phyloP scores from a whole-genome alignment of 2,113 vertebrate genomes.

The Lampris incognitus region DNA sequence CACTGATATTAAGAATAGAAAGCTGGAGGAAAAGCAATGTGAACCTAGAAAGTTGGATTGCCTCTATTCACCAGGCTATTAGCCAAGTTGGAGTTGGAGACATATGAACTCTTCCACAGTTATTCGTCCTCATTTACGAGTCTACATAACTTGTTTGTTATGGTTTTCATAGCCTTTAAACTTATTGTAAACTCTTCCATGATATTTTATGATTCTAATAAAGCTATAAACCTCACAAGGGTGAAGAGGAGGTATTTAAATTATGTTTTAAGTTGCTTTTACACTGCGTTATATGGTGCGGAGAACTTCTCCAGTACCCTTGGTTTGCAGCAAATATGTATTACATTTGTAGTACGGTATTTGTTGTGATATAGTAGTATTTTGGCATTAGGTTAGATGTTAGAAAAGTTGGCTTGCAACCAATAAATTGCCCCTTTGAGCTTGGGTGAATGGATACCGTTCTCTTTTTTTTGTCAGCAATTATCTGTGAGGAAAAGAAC shows the following conservation, averaged over 20 bases:
- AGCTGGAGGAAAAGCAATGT: slow-evolving; percentile 18
- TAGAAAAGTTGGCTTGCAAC: too few species aligned
- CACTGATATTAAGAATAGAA: slow-evolving; percentile 10
- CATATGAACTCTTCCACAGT: slow-evolving; percentile 21
- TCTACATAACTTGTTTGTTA: slow-evolving; percentile 25
- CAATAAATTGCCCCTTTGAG: too few species aligned
- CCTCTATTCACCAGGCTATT: background rate
- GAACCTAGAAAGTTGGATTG: slow-evolving; percentile 24
- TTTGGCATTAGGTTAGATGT: background rate
- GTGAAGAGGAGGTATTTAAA: slow-evolving; percentile 31
- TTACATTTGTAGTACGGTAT: background rate
- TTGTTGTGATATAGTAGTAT: background rate
- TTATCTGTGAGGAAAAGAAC: too few species aligned
- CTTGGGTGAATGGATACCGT: too few species aligned
- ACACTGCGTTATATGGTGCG: slow-evolving; percentile 19
- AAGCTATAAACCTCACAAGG: slow-evolving; percentile 32
- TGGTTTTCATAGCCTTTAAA: slow-evolving; percentile 20
- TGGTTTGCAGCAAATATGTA: slow-evolving; percentile 16
- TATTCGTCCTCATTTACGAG: slow-evolving; percentile 24
- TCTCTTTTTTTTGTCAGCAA: too few species aligned
- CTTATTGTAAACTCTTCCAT: slow-evolving; percentile 31
- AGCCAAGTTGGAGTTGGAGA: slow-evolving; percentile 21
- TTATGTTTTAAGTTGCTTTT: slow-evolving; percentile 39
- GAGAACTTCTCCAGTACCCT: slow-evolving; percentile 10
- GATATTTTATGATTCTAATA: slow-evolving; percentile 42